Evolutionary conservation across 2,888 invertebrate species (phyloP), one percentile per base, ranked within the genome.

Genomic region (Nasonovia ribisnigri): DNA sequence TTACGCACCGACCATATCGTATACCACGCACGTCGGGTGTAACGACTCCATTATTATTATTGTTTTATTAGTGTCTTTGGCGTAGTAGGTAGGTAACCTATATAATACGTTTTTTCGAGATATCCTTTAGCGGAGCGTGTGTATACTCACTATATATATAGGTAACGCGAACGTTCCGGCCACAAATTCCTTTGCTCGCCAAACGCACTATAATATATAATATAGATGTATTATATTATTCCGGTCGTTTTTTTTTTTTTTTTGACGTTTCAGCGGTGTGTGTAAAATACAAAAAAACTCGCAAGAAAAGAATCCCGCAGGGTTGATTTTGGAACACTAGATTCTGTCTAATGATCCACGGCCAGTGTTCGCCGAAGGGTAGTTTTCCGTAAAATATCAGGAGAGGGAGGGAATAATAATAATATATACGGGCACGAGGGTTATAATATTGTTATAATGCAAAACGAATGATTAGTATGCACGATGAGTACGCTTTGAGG

Each of bases 401-500:
- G 20, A 77, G 36, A 36, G 36, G 77, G 77, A 77, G 77, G 20
- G 36, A 77, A 77, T 36, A 77, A 36, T 77, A 77, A 36, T 77
- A 77, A 36, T 77, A 77, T 77, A 42, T 77, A 77, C 77, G 77
- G 16, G 8, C 36, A 24, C 36, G 20, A 36, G 77, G 36, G 20
- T 36, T 77, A 77, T 77, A 77, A 77, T 77, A 77, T 77, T 36
- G 36, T 77, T 77, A 77, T 77, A 77, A 77, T 77, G 77, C 36
- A 77, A 77, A 77, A 77, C 77, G 36, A 77, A 77, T 77, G 77
- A 77, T 77, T 77, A 77, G 77, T 77, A 77, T 77, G 77, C 77
- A 77, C 42, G 77, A 20, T 77, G 77, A 77, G 77, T 77, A 36
- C 77, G 20, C 20, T 36, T 36, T 36, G 36, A 77, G 36, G 36